Evolutionary conservation across 1,140 invertebrate genomes (phyloP).

Genomic region (Drosophila nebulosa): DNA sequence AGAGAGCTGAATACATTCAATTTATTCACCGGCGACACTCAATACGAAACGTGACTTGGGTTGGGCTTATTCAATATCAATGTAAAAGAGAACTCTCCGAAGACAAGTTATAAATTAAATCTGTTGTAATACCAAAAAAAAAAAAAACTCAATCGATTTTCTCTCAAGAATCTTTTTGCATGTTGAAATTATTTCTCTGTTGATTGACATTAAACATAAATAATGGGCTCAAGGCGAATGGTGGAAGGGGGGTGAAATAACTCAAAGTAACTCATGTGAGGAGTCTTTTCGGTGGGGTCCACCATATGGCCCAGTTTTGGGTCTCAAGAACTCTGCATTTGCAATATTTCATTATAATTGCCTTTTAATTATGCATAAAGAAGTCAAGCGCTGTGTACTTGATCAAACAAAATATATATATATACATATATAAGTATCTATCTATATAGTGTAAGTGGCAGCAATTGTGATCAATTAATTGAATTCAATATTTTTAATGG

Average conservation of each 20-base stretch:
- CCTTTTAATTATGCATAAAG: conserved; percentile 68
- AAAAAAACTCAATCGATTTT: conserved; percentile 17
- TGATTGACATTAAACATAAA: conserved; percentile 54
- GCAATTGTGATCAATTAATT: conserved; percentile 48
- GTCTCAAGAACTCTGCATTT: conserved; percentile 23
- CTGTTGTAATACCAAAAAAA: conserved; percentile 28
- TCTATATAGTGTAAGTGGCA: not conserved
- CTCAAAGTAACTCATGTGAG: conserved; percentile 2
- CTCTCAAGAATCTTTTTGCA: not conserved
- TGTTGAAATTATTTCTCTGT: conserved; percentile 41
- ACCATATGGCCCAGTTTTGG: not conserved
- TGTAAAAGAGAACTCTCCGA: not conserved
- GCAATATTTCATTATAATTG: conserved; percentile 55
- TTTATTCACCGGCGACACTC: conserved; percentile 4
- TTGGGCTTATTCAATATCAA: not conserved
- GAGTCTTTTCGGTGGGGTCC: not conserved
- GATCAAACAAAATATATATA: conserved; percentile 1
- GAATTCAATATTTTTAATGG: conserved; percentile 62
- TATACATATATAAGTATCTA: conserved; percentile 29
- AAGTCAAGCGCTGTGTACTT: conserved; percentile 15
- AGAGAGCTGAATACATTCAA: not conserved
- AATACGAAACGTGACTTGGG: conserved; percentile 16
- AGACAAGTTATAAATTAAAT: conserved; percentile 26
- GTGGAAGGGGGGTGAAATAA: not conserved
- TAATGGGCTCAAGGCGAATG: conserved; percentile 2